Evolutionary conservation across 2,113 vertebrate genomes (phyloP).

Genomic region (Crotalus helleri): DNA sequence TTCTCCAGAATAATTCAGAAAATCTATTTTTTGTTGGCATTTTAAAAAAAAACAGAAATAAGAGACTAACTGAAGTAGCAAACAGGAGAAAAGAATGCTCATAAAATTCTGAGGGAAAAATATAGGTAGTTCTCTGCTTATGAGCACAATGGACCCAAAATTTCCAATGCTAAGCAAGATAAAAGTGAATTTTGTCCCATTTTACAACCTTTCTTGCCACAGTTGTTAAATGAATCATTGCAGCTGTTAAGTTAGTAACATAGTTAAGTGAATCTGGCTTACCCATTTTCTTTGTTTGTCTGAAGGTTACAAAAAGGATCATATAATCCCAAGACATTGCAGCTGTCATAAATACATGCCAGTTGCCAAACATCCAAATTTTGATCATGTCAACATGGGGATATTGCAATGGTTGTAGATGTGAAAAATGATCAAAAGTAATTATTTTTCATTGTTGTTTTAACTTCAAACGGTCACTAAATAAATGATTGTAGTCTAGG

Average conservation of each 20-base stretch:
- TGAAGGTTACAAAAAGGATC: too few species aligned
- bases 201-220: too few species aligned
- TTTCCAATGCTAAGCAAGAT: neutral
- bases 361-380: neutral
- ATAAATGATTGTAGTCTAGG: neutral
- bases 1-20: slow-evolving; percentile 1
- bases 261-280: neutral
- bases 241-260: neutral
- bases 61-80: neutral
- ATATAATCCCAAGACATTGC: too few species aligned
- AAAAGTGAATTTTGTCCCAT: neutral
- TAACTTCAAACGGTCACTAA: neutral
- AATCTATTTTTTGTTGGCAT: slow-evolving; percentile 36
- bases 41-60: neutral
- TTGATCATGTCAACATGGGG: neutral
- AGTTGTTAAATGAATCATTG: neutral
- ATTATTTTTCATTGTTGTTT: neutral
- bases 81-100: neutral
- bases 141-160: neutral
- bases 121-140: neutral
- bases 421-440: neutral
- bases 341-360: neutral
- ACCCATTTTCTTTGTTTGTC: too few species aligned
- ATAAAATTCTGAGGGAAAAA: neutral
- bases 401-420: too few species aligned